Percentiles rank a stretch among this genome's conserved stretches.
Evolutionary conservation across 2,888 invertebrate species (phyloP).

Genomic region (Hedya salicella): DNA sequence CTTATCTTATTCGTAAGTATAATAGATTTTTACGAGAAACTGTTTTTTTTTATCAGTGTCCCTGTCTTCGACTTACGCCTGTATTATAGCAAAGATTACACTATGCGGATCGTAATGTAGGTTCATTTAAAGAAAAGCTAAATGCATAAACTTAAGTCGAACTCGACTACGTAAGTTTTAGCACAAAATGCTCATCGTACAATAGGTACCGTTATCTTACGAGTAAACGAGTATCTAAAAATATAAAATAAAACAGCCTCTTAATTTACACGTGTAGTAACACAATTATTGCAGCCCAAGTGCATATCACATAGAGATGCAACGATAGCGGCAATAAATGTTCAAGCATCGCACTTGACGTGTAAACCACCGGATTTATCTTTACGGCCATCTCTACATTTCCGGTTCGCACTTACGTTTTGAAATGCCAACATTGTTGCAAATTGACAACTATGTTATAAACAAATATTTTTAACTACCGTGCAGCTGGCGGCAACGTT

Average conservation of each 20-base stretch:
- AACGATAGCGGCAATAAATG: constrained; percentile 35
- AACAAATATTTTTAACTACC: background rate
- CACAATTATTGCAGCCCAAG: constrained; percentile 1
- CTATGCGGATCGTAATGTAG: too few species aligned
- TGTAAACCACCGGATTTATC: constrained; percentile 48
- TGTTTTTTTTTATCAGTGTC: too few species aligned
- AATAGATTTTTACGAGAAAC: too few species aligned
- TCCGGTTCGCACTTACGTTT: constrained; percentile 52
- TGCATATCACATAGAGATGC: constrained; percentile 30
- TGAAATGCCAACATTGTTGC: constrained; percentile 50
- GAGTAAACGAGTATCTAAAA: background rate
- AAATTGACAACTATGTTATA: constrained; percentile 29
- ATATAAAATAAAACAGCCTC: constrained; percentile 2
- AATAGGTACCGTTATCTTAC: too few species aligned
- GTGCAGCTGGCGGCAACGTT: background rate
- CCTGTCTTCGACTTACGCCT: too few species aligned
- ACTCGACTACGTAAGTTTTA: too few species aligned
- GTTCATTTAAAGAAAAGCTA: too few species aligned
- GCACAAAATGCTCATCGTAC: too few species aligned
- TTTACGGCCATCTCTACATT: constrained; percentile 57
- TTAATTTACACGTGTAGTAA: constrained; percentile 33
- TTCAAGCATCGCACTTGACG: constrained; percentile 23
- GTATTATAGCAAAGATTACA: too few species aligned
- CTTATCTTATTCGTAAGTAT: too few species aligned
- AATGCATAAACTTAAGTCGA: too few species aligned